phyloP scores from a whole-genome alignment of 1,140 invertebrate species.

The Drosophila setifemur region DNA sequence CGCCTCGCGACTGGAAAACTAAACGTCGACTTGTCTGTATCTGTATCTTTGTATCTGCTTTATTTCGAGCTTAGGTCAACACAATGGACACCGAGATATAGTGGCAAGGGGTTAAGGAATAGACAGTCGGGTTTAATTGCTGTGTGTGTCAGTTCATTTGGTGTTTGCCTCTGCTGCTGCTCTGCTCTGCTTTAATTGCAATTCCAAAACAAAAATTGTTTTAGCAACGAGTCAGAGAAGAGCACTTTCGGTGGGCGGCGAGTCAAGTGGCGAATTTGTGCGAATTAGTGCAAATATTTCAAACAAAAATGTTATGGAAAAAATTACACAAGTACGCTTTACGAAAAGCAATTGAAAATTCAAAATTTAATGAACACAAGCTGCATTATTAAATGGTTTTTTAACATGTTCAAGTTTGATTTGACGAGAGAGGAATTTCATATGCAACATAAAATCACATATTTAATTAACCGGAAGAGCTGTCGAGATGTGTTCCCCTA shows the following conservation, averaged over 20 bases:
- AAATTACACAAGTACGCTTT: not conserved
- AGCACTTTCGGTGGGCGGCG: conserved; percentile 36
- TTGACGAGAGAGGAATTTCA: too few relatives aligned
- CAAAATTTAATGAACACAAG: not conserved
- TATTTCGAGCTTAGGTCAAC: conserved; percentile 27
- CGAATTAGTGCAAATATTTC: conserved; percentile 19
- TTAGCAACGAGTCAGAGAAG: conserved; percentile 29
- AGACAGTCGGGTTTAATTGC: conserved; percentile 7
- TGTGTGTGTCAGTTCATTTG: too few relatives aligned
- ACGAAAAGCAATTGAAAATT: not conserved
- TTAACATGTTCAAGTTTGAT: too few relatives aligned
- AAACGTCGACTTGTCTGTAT: conserved; percentile 22
- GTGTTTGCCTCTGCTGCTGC: too few relatives aligned
- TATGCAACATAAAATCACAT: not conserved
- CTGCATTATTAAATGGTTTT: not conserved
- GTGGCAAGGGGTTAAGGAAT: too few relatives aligned
- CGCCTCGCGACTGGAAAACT: conserved; percentile 29
- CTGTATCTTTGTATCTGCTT: conserved; percentile 55
- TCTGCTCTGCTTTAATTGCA: conserved; percentile 58
- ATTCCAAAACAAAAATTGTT: conserved; percentile 64
- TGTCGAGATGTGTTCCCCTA: not conserved
- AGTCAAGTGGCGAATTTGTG: conserved; percentile 36
- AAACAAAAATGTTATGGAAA: not conserved
- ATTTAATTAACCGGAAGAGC: conserved; percentile 7
- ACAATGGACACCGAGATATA: not conserved